Evolutionary conservation across 2,113 vertebrate genomes (phyloP).

Genomic region (Melanerpes formicivorus): DNA sequence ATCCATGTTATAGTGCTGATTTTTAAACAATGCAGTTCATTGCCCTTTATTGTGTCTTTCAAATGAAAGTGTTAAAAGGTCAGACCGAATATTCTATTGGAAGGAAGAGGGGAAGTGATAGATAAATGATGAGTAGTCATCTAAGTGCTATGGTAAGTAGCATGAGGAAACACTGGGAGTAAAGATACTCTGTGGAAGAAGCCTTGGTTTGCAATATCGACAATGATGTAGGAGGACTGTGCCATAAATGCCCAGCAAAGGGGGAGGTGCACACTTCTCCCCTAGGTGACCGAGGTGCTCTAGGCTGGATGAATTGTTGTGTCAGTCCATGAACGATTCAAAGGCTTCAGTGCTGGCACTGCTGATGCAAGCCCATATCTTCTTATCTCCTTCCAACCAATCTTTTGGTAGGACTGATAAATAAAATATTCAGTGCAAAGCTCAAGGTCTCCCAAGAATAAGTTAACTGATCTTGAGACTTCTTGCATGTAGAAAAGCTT

Average conservation of each 20-base stretch:
- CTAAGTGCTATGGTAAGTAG: background rate
- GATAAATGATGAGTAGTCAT: background rate
- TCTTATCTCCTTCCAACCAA: background rate
- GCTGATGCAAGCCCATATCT: background rate
- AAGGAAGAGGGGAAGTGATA: fast-evolving
- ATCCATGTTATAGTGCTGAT: background rate
- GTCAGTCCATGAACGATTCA: background rate
- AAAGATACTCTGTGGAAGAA: background rate
- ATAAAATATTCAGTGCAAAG: background rate
- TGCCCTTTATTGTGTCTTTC: background rate
- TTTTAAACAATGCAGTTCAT: background rate
- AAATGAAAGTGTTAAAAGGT: background rate
- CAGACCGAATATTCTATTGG: background rate
- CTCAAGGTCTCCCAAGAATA: background rate
- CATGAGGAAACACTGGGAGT: background rate
- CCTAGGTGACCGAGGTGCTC: background rate
- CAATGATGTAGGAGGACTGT: background rate
- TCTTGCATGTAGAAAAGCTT: background rate
- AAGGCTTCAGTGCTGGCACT: background rate
- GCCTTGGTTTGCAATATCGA: background rate
- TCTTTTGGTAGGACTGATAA: background rate
- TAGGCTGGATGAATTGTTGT: background rate
- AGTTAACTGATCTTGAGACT: background rate
- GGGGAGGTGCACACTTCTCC: background rate
- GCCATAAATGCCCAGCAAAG: background rate